Evolutionary conservation across 2,113 vertebrate genomes (phyloP).

Genomic region (Equus przewalskii): DNA sequence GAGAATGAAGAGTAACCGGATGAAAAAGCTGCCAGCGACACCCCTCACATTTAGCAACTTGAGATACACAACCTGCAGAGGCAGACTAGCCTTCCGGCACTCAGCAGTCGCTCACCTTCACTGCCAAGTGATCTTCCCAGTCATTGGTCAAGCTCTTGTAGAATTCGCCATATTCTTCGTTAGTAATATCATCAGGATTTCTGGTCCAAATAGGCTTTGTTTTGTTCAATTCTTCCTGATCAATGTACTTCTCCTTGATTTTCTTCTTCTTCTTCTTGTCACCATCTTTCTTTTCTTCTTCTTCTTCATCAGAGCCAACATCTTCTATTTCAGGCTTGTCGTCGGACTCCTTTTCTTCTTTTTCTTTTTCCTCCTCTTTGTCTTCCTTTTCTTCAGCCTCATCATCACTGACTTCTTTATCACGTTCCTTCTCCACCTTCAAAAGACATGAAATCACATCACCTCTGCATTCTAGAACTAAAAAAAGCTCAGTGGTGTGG

Average conservation of each 20-base stretch:
- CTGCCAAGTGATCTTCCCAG: conserved; percentile 93
- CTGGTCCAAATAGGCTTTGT: conserved; percentile 94
- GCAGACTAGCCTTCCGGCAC: rapidly evolving
- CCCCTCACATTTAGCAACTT: rapidly evolving
- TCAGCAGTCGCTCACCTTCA: conserved; percentile 87
- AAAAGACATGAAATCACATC: rapidly evolving
- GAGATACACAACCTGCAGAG: neutral
- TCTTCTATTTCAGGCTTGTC: conserved; percentile 93
- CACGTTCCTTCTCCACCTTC: conserved; percentile 92
- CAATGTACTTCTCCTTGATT: conserved; percentile 92
- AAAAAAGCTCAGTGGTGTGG: rapidly evolving
- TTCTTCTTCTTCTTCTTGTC: conserved; percentile 90
- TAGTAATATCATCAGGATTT: conserved; percentile 97
- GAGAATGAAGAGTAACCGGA: rapidly evolving
- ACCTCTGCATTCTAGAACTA: neutral
- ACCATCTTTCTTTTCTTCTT: conserved; percentile 91
- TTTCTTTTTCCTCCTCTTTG: conserved; percentile 85
- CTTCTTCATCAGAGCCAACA: conserved; percentile 93
- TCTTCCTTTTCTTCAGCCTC: conserved; percentile 92
- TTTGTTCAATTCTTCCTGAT: conserved; percentile 86
- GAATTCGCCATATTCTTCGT: conserved; percentile 97
- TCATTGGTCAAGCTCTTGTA: conserved; percentile 97
- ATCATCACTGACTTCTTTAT: conserved; percentile 93
- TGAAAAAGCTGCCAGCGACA: neutral
- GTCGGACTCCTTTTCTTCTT: conserved; percentile 83